phyloP scores from a whole-genome alignment of 2,113 vertebrate species.

The Isichthys henryi region DNA sequence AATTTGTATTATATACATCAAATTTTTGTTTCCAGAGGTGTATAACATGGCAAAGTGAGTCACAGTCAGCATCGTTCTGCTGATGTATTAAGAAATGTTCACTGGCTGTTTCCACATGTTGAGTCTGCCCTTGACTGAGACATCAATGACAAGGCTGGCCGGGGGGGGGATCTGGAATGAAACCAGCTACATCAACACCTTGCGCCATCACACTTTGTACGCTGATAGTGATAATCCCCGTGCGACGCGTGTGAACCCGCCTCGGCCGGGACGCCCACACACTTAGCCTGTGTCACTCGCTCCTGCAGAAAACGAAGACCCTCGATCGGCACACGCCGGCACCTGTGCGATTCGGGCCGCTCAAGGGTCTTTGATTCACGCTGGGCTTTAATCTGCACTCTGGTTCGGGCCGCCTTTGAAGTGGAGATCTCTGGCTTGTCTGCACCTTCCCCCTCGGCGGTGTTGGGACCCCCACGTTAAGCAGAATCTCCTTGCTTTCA shows the following conservation, averaged over 20 bases:
- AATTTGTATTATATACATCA: not conserved
- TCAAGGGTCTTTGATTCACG: slow-evolving; percentile 60
- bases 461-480: slow-evolving; percentile 1
- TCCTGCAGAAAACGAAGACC: not conserved
- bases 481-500: not conserved
- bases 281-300: not conserved
- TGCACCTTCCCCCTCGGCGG: slow-evolving; percentile 20
- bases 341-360: slow-evolving; percentile 50
- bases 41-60: not conserved
- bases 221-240: not conserved
- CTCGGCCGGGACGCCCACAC: not conserved
- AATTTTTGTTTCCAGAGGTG: not conserved
- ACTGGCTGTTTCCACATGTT: not conserved
- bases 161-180: not conserved
- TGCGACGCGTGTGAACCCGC: not conserved
- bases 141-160: not conserved
- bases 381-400: slow-evolving; percentile 64
- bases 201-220: not conserved
- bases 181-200: not conserved
- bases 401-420: slow-evolving; percentile 58
- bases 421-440: slow-evolving; percentile 52
- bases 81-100: not conserved
- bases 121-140: not conserved
- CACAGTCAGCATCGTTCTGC: not conserved
- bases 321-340: slow-evolving; percentile 20